A percentile compares a stretch with the other conserved stretches of the same genome.
These are phyloP conservation scores for Machaerirhynchus nigripectus DNA, from an alignment of 2,113 vertebrate species.

Conservation along the genomic window DNA sequence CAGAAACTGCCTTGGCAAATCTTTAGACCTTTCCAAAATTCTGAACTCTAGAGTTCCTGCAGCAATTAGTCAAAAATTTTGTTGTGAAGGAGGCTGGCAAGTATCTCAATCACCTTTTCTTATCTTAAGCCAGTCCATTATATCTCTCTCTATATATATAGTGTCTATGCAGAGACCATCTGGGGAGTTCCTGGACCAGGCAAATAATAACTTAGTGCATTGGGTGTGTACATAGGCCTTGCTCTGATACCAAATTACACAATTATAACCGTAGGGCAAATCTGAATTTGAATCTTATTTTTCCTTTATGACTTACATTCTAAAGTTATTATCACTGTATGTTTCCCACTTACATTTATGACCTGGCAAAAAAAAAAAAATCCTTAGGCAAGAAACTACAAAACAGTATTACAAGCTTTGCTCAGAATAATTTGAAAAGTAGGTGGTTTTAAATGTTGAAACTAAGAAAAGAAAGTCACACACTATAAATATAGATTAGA, in stretches of 20 bases:
- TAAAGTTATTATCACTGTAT: not conserved
- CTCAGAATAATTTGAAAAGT: not conserved
- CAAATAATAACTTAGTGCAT: not conserved
- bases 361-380: not conserved
- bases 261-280: not conserved
- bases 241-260: not conserved
- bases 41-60: not conserved
- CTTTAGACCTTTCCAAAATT: not conserved
- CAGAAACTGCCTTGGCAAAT: not conserved
- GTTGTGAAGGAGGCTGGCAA: not conserved
- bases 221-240: not conserved
- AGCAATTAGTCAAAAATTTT: not conserved
- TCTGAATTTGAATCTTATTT: not conserved
- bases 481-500: not conserved
- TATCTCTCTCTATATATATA: no score
- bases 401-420: not conserved
- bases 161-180: not conserved
- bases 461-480: not conserved
- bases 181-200: not conserved
- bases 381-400: not conserved
- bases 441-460: not conserved
- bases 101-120: not conserved
- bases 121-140: not conserved
- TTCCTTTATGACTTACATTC: not conserved
- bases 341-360: not conserved